Evolutionary conservation across 37 sponge, comb jelly and placozoan species (phyloP), one percentile per base, ranked within the genome.

Genomic region (Hormiphora californensis): DNA sequence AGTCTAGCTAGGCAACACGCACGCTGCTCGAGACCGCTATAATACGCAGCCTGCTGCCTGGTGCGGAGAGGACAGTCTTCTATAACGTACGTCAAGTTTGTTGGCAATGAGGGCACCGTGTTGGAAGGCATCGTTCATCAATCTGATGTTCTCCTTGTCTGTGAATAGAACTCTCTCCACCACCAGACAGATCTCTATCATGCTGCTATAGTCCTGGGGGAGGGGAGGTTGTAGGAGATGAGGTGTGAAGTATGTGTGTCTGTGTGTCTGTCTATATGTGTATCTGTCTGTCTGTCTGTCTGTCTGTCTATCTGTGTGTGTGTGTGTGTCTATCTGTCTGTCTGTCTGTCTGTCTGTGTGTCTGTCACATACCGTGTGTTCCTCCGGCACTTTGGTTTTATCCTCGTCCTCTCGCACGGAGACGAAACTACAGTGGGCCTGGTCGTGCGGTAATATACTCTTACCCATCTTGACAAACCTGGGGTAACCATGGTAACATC

Each of bases 391-490:
- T 12, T 57, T 57, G 28, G 19, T 4, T 23, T 57, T 30, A 4
- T 30, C 59, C 25, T 73, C 81, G 12, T 41, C 81, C n/a, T 43
- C 81, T 40, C 43, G 35, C 4, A 36, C 27, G n/a, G n/a, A n/a
- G 46, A 73, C 35, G 44, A 73, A 73, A n/a, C 21, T 32, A 33
- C 81, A 73, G 81, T 73, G 4, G 2, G 4, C 12, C 46, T 33
- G 9, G 44, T 73, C 81, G 35, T 73, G 81, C 1, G 81, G 81
- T 39, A 73, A 28, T 9, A 73, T 73, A 9, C 39, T 36, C 38
- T 73, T 73, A 3, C 81, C 81, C 17, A 43, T 43, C 38, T 73
- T 73, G 7, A 73, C 81, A 41, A 73, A 73, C 81, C 81, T 73
- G 81, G 35, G 21, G 23, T n/a, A n/a, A n/a, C n/a, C n/a, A n/a